A percentile compares a stretch with the other conserved stretches of the same genome.
Evolutionary conservation across 2,113 vertebrate species (phyloP).

Genomic region (Piaya cayana): DNA sequence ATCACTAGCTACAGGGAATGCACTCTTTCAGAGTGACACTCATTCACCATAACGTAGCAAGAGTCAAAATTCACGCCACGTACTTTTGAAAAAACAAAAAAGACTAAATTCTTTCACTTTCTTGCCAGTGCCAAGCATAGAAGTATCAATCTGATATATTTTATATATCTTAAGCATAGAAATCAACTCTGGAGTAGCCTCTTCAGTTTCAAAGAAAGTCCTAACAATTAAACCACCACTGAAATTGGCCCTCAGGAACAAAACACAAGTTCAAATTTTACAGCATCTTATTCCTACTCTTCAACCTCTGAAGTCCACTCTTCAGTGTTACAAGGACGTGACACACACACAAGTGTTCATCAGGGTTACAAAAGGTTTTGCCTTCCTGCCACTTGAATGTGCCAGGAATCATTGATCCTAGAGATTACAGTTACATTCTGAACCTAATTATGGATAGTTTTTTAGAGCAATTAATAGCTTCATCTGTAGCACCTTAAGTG

Average conservation of each 20-base stretch:
- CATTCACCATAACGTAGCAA: neutral
- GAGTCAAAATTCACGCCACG: conserved; percentile 41
- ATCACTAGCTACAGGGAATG: neutral
- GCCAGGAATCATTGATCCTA: conserved; percentile 23
- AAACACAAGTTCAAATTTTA: neutral
- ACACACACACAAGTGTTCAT: neutral
- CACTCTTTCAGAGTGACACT: neutral
- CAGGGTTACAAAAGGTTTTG: conserved; percentile 16
- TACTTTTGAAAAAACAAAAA: conserved; percentile 42
- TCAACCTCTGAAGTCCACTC: conserved; percentile 8
- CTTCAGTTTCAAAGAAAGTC: neutral
- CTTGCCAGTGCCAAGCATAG: neutral
- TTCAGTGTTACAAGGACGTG: neutral
- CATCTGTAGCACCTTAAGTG: conserved; percentile 15
- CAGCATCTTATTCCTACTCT: neutral
- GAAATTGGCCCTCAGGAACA: neutral
- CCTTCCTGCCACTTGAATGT: neutral
- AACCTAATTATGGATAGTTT: conserved; percentile 61
- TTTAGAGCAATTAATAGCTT: conserved; percentile 68
- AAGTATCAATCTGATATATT: too few species aligned
- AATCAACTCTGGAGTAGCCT: neutral
- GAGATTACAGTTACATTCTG: neutral
- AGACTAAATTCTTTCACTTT: conserved; percentile 42
- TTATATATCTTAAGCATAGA: too few species aligned
- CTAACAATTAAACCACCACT: neutral